Percentiles rank a stretch among this genome's conserved stretches.
Conservation (phyloP, 2,797 vertebrate genomes). For the Poecilia wingei region DNA sequence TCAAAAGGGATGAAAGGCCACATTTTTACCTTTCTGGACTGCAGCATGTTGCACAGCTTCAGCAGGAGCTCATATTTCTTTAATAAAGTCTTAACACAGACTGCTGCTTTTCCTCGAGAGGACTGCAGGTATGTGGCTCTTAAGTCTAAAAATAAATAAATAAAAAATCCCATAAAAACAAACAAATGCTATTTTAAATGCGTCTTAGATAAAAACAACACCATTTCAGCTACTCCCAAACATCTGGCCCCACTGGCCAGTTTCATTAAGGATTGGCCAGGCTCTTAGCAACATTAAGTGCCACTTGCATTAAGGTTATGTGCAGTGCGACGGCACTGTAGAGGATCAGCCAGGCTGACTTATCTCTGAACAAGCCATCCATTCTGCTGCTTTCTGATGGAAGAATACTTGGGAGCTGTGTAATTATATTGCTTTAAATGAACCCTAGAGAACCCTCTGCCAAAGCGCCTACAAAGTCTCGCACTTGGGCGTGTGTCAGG, state of each 20-base stretch:
- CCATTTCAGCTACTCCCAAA: conserved; percentile 62
- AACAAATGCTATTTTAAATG: conserved; percentile 57
- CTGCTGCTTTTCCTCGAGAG: conserved; percentile 56
- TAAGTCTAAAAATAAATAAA: conserved; percentile 33
- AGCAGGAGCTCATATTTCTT: conserved; percentile 67
- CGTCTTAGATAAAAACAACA: conserved; percentile 63
- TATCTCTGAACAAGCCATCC: conserved; percentile 79
- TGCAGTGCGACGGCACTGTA: conserved; percentile 52
- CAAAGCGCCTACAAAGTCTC: conserved; percentile 79
- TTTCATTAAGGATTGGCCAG: conserved; percentile 52
- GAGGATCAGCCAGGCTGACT: conserved; percentile 69
- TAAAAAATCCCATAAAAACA: conserved; percentile 7
- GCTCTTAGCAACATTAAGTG: conserved; percentile 57
- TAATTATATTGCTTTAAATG: conserved; percentile 85
- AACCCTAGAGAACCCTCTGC: conserved; percentile 78
- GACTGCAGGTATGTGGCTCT: conserved; percentile 47
- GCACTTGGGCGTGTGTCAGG: conserved; percentile 80
- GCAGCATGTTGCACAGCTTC: conserved; percentile 46
- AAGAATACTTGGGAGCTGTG: conserved; percentile 80
- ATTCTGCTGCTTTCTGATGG: conserved; percentile 82
- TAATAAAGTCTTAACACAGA: conserved; percentile 67
- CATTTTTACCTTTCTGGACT: conserved; percentile 34
- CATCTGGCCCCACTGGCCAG: conserved; percentile 70
- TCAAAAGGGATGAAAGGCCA: conserved; percentile 38
- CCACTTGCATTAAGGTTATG: conserved; percentile 65